These are phyloP conservation scores for Apogon hyalosoma DNA, from an alignment of 2,797 vertebrate genomes.

Conservation along the genomic window DNA sequence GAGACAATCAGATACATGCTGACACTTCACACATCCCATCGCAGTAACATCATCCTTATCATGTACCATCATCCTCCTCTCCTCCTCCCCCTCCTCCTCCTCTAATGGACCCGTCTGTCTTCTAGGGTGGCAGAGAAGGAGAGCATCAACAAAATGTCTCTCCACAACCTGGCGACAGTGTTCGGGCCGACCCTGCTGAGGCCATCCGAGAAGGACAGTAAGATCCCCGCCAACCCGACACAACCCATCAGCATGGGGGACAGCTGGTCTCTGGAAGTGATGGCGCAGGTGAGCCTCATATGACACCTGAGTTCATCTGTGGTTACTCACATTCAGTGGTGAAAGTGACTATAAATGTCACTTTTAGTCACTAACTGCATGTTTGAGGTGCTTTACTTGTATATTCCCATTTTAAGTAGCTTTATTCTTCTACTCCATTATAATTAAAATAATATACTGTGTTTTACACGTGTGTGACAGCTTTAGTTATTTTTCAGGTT, in stretches of 20 bases:
- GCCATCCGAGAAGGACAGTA: conserved; percentile 97
- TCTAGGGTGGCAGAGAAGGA: conserved; percentile 95
- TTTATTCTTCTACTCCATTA: no score
- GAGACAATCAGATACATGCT: no score
- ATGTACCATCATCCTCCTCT: no score
- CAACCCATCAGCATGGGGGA: conserved; percentile 97
- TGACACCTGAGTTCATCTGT: background rate
- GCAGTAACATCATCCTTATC: no score
- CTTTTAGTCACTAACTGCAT: no score
- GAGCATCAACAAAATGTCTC: conserved; percentile 96
- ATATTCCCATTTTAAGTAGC: no score
- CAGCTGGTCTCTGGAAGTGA: conserved; percentile 99
- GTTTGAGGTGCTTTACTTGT: no score
- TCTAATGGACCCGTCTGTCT: conserved; percentile 12
- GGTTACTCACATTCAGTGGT: background rate
- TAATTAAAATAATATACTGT: no score
- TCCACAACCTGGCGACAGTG: conserved; percentile 97
- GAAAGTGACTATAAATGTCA: no score
- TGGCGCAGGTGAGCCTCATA: conserved; percentile 91
- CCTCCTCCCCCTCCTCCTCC: background rate
- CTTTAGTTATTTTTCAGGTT: no score
- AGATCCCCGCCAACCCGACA: conserved; percentile 93
- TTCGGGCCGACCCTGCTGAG: conserved; percentile 96
- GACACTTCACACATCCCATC: no score
- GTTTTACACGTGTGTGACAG: no score